Percentiles rank a stretch among this genome's conserved stretches.
phyloP scores from a whole-genome alignment of 1,140 invertebrate genomes.

The Drosophila trapezifrons region DNA sequence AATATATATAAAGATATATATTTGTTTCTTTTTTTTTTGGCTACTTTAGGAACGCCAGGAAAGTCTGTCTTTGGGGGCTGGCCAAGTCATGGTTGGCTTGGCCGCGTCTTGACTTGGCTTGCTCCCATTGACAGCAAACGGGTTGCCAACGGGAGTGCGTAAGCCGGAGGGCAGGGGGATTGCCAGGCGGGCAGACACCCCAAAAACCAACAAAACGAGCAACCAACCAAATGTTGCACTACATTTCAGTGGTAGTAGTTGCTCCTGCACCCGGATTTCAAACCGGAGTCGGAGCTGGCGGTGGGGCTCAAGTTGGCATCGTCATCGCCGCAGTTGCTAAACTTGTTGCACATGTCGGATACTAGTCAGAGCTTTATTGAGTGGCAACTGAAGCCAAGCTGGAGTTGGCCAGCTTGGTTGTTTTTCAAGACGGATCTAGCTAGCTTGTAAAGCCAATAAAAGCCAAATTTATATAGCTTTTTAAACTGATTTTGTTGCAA shows the following conservation, averaged over 20 bases:
- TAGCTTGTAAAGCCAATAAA: neutral
- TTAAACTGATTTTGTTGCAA: fast-evolving
- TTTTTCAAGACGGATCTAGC: slow-evolving; percentile 8
- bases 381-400: slow-evolving; percentile 27
- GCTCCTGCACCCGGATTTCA: slow-evolving; percentile 75
- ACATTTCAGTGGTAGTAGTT: slow-evolving; percentile 62
- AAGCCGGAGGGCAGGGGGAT: slow-evolving; percentile 2
- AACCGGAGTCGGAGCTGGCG: slow-evolving; percentile 65
- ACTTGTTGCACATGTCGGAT: slow-evolving; percentile 77
- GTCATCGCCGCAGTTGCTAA: slow-evolving; percentile 56
- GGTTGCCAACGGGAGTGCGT: slow-evolving; percentile 39
- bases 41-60: slow-evolving; percentile 16
- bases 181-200: slow-evolving; percentile 34
- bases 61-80: slow-evolving; percentile 37
- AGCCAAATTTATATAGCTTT: too few species aligned
- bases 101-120: slow-evolving; percentile 43
- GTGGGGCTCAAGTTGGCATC: slow-evolving; percentile 37
- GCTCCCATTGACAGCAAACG: slow-evolving; percentile 46
- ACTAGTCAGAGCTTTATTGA: slow-evolving; percentile 51
- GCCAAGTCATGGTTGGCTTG: slow-evolving; percentile 61
- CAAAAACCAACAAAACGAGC: slow-evolving; percentile 65
- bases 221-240: slow-evolving; percentile 70
- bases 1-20: slow-evolving; percentile 14
- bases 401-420: slow-evolving; percentile 8
- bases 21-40: slow-evolving; percentile 21